phyloP scores from a whole-genome alignment of 1,140 invertebrate species.

The Episyrphus balteatus region DNA sequence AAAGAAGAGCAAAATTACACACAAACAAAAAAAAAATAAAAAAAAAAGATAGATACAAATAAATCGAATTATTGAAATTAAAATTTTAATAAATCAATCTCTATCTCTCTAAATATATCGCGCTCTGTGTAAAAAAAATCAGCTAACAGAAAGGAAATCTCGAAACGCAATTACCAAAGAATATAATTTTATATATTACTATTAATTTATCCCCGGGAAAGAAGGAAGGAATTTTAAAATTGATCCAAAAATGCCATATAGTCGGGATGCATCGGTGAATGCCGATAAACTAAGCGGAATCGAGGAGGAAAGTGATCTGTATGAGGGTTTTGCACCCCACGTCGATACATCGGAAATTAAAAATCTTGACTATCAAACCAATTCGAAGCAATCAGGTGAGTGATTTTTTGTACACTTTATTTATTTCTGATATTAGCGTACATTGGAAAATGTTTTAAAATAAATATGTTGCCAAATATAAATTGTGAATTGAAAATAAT shows the following conservation, averaged over 20 bases:
- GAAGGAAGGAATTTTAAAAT: not conserved
- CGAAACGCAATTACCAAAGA: not conserved
- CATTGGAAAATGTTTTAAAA: too few species aligned
- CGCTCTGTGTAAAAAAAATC: too few species aligned
- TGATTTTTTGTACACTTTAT: conserved; percentile 2
- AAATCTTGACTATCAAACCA: conserved; percentile 38
- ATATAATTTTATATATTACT: not conserved
- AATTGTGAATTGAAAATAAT: too few species aligned
- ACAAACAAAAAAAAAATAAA: too few species aligned
- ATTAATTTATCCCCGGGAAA: not conserved
- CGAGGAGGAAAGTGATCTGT: conserved; percentile 59
- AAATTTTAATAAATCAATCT: too few species aligned
- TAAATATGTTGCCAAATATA: too few species aligned
- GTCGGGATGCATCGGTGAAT: conserved; percentile 28
- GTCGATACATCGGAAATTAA: conserved; percentile 60
- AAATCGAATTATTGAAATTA: too few species aligned
- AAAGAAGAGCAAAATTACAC: too few species aligned
- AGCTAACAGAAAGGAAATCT: too few species aligned
- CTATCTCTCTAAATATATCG: too few species aligned
- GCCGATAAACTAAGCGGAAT: conserved; percentile 41
- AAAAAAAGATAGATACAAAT: too few species aligned
- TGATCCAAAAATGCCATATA: conserved; percentile 28
- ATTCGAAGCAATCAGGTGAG: conserved; percentile 31
- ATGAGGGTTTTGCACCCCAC: conserved; percentile 60
- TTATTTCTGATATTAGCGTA: not conserved